Conservation (phyloP, 1,140 invertebrate genomes). For the Elysia chlorotica region DNA sequence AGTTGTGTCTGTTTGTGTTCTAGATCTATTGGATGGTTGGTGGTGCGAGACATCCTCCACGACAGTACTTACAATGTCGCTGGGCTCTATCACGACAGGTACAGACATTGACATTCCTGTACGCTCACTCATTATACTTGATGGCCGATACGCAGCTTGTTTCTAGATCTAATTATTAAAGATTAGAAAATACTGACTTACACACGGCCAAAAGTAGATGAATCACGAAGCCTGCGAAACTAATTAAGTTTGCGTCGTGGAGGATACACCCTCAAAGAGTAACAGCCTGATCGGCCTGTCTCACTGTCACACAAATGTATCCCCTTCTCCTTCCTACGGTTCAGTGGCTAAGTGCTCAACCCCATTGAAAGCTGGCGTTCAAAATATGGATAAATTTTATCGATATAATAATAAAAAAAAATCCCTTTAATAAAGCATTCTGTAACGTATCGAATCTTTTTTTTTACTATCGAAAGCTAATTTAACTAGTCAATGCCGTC, state of each 20-base stretch:
- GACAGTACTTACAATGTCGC: slow-evolving; percentile 26
- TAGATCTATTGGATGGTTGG: no score
- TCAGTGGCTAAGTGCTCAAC: no score
- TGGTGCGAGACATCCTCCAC: slow-evolving; percentile 33
- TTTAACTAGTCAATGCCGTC: no score
- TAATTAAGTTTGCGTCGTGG: slow-evolving; percentile 13
- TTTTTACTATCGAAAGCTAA: no score
- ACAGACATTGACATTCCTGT: slow-evolving; percentile 10
- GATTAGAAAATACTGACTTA: slow-evolving; percentile 13
- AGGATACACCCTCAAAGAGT: slow-evolving; percentile 23
- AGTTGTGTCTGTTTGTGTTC: slow-evolving; percentile 26
- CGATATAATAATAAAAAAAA: neutral
- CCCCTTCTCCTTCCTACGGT: no score
- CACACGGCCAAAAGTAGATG: slow-evolving; percentile 13
- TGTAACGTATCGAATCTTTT: no score
- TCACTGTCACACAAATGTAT: no score
- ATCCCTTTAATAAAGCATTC: no score
- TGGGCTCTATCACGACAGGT: slow-evolving; percentile 20
- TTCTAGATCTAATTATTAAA: no score
- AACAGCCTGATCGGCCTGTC: no score
- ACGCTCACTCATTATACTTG: slow-evolving; percentile 23
- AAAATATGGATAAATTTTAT: neutral
- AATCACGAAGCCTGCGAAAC: slow-evolving; percentile 16
- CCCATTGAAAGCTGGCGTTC: neutral
- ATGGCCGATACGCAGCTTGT: no score